Base-by-base conservation (phyloP, 1,140 invertebrate genomes). In the Danaus plexippus region DNA sequence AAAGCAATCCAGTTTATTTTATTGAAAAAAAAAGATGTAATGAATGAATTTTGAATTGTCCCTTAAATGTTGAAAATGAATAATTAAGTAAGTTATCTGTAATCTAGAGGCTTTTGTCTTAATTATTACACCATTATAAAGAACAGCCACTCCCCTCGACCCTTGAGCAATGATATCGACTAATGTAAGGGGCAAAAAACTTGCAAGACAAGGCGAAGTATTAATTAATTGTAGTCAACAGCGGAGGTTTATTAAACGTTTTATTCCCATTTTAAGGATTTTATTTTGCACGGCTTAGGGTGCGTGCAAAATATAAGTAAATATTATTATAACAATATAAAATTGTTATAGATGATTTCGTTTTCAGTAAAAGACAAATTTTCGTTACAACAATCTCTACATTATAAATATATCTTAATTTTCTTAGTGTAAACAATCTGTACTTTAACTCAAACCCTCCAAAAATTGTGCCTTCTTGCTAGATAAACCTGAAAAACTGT, bases 61-160 rank as follows among this genome's bases (percentile, higher is more conserved):
- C 75, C 64, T 77, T 74, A 73, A 79, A 77, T 73, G 48, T 57
- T 55, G 22, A 46, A 75, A 75, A 77, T 77, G 76, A 79, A 81
- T 79, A 81, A 81, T 81, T 81, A 81, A 70, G 47, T 52, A 64
- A 65, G 65, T 77, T 71, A 72, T 67, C 73, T 32, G 22, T 32
- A 32, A 32, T 32, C 22, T 32, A 77, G 76, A 72, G 69, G 77
- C 66, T 70, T 85, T 75, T 77, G 69, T 83, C 81, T 85, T 83
- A 80, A 85, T 85, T 84, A 84, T 80, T 67, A 69, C 74, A 72
- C 75, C 80, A 77, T 85, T 82, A 80, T 73, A 77, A 75, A 75
- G 63, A 69, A 49, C 61, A 59, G 63, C 58, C 67, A 67, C 71
- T 75, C 67, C 69, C 69, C 69, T 64, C 56, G 69, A 71, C 75